Evolutionary conservation across 2,888 invertebrate genomes (phyloP), one percentile per base, ranked within the genome.

Genomic region (Deilephila porcellus): DNA sequence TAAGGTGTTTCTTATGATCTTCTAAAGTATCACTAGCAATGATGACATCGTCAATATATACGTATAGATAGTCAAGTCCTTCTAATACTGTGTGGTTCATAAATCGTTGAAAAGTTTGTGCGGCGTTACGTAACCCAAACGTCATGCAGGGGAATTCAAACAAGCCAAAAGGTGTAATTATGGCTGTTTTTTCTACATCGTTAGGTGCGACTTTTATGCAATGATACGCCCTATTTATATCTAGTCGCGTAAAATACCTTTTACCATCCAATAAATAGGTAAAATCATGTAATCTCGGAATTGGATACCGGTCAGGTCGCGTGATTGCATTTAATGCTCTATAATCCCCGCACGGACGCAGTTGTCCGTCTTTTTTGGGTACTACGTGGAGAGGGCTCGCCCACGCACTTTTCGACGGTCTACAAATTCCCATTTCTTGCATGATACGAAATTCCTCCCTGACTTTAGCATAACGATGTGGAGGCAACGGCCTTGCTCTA

Each of bases 401-500:
- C 90, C 88, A 92, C 3, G 81, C 76, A 59, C 89, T 89, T 5
- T 83, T 85, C 0, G 90, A 91, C 0, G 88, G 91, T 4, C 90
- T 80, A 56, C 88, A 88, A 17, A 92, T 88, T 0, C 90, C 92
- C 29, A 81, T 75, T 29, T 90, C 82, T 8, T 84, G 75, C 85
- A 90, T 84, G 0, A 63, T 4, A 4, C 77, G 63, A 76, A 90
- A 88, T 73, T 89, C 86, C 3, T 78, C 74, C 74, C 85, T 85
- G 0, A 87, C 87, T 6, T 80, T 81, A 3, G 70, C 52, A 20
- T 88, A 84, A 32, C 83, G 80, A 4, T 87, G 85, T 0, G 85
- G 87, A 1, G 82, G 79, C 0, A 91, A 75, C 0, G 87, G 83
- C 14, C 90, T 74, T 0, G 88, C 79, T 7, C 81, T 78, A 3